These are phyloP conservation scores for Caenorhabditis macrosperma DNA, from an alignment of 2,888 invertebrate species.

Conservation along the genomic window DNA sequence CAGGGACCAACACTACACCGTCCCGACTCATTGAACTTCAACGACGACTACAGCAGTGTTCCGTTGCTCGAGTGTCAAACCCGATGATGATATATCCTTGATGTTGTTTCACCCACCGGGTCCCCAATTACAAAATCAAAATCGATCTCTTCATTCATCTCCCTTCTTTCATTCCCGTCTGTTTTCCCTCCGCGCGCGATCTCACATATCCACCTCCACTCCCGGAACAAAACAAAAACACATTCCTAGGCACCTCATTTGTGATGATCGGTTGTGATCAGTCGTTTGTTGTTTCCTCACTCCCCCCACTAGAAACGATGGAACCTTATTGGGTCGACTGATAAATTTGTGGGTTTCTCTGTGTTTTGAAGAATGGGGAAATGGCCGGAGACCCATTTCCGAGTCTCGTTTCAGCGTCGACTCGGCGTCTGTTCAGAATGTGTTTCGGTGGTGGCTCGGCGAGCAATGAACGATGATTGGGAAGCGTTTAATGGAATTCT, in stretches of 20 bases:
- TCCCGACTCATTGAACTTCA: conserved; percentile 46
- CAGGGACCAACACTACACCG: conserved; percentile 57
- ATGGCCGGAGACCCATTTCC: too few relatives aligned
- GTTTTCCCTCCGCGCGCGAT: conserved; percentile 3
- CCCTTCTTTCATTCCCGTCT: neutral
- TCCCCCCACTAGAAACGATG: too few relatives aligned
- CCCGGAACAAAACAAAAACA: conserved; percentile 9
- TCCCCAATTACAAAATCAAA: neutral
- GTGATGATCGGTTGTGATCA: neutral
- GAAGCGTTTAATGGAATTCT: too few relatives aligned
- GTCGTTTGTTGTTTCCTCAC: neutral
- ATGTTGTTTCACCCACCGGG: too few relatives aligned
- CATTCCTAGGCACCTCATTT: conserved; percentile 34
- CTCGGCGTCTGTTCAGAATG: too few relatives aligned
- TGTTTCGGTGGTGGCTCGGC: too few relatives aligned
- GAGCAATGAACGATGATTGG: too few relatives aligned
- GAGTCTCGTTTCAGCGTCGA: too few relatives aligned
- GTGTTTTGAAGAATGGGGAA: too few relatives aligned
- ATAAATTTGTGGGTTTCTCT: too few relatives aligned
- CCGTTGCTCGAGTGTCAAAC: conserved; percentile 36
- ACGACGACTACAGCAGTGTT: conserved; percentile 29
- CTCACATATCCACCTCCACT: conserved; percentile 19
- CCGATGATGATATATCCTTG: conserved; percentile 7
- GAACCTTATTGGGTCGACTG: too few relatives aligned
- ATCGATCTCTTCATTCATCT: neutral